These are phyloP conservation scores for Melanotus villosus DNA, from an alignment of 2,888 invertebrate genomes.

Conservation along the genomic window DNA sequence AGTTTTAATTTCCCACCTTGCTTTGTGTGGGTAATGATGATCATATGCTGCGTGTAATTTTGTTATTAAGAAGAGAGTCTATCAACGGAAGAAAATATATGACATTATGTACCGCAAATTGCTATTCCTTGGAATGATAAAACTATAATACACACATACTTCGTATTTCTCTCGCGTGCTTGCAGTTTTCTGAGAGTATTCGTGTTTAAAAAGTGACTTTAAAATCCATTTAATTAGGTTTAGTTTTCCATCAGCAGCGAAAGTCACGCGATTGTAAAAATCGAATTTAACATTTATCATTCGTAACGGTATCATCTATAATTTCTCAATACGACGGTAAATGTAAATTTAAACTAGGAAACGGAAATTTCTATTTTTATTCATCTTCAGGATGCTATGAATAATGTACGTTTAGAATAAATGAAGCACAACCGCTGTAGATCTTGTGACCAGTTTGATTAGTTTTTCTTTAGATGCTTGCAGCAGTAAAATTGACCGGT, in stretches of 20 bases:
- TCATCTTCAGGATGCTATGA: conserved; percentile 19
- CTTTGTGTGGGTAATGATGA: too few species aligned
- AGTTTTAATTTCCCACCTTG: too few species aligned
- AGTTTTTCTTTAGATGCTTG: neutral
- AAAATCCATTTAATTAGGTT: too few species aligned
- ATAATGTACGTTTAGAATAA: conserved; percentile 13
- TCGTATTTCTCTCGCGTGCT: neutral
- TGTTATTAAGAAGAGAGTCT: too few species aligned
- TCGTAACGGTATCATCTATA: conserved; percentile 4
- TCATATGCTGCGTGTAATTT: too few species aligned
- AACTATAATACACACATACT: neutral
- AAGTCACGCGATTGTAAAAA: neutral
- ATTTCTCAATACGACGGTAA: neutral
- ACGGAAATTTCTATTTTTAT: conserved; percentile 12
- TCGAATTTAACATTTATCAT: too few species aligned
- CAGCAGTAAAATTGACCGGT: neutral
- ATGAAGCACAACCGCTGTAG: neutral
- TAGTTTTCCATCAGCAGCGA: neutral
- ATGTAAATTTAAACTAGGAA: conserved; percentile 4
- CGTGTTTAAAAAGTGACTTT: too few species aligned
- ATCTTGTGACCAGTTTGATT: neutral
- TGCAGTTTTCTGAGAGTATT: neutral
- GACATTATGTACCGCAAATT: neutral
- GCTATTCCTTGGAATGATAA: neutral
- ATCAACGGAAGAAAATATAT: neutral